A percentile compares a stretch with the other conserved stretches of the same genome.
Evolutionary conservation across 2,888 invertebrate species (phyloP).

Genomic region (Merodon equestris): DNA sequence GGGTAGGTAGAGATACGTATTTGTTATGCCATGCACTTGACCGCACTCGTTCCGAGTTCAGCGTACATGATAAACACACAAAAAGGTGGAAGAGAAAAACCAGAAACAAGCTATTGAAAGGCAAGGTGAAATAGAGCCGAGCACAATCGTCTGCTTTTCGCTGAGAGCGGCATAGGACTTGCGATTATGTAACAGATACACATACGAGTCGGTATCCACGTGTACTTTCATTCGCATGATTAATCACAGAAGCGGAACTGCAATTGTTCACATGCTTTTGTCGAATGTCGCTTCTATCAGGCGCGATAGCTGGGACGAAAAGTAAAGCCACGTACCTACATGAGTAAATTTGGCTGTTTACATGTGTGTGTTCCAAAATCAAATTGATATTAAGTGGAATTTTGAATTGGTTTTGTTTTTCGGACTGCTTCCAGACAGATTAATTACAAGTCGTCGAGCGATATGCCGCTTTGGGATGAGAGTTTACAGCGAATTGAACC

Average conservation of each 20-base stretch:
- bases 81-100: background rate
- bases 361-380: conserved; percentile 8
- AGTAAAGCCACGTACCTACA: too few relatives aligned
- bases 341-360: too few relatives aligned
- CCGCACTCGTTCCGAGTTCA: conserved; percentile 26
- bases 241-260: conserved; percentile 40
- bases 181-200: conserved; percentile 29
- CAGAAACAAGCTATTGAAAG: background rate
- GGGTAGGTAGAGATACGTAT: background rate
- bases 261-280: conserved; percentile 2
- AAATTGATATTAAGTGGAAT: conserved; percentile 47
- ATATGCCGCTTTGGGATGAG: too few relatives aligned
- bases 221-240: conserved; percentile 28
- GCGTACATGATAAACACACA: conserved; percentile 8
- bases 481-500: too few relatives aligned
- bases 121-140: background rate
- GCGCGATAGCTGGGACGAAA: too few relatives aligned
- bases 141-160: background rate
- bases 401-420: conserved; percentile 1
- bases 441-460: conserved; percentile 14
- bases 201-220: background rate
- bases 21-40: conserved; percentile 41
- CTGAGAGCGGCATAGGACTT: background rate
- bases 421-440: conserved; percentile 18
- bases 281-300: too few relatives aligned